Evolutionary conservation across 2,888 invertebrate species (phyloP).

Genomic region (Eupithecia subfuscata): DNA sequence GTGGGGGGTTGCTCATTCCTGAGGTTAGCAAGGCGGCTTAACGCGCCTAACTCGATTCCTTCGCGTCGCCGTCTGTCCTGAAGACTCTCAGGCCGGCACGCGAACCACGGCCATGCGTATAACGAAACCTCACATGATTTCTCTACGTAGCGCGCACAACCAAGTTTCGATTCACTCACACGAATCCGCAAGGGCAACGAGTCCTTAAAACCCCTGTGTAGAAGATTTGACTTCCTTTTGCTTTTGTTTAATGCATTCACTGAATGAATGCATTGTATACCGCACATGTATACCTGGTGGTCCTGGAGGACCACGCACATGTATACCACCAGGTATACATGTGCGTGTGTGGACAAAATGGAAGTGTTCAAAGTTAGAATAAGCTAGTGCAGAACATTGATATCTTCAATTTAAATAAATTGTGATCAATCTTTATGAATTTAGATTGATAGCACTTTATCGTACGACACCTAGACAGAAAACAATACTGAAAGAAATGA

Average conservation of each 20-base stretch:
- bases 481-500: too few species aligned
- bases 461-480: too few species aligned
- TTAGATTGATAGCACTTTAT: too few species aligned
- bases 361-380: too few species aligned
- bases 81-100: constrained; percentile 12
- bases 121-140: neutral
- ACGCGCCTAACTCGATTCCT: constrained; percentile 13
- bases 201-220: constrained; percentile 23
- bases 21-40: constrained; percentile 3
- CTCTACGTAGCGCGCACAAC: constrained; percentile 5
- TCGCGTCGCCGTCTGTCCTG: constrained; percentile 21
- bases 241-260: too few species aligned
- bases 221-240: constrained; percentile 36
- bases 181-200: neutral
- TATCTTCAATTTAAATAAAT: too few species aligned
- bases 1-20: constrained; percentile 20
- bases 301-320: too few species aligned
- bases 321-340: too few species aligned
- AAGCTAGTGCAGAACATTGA: too few species aligned
- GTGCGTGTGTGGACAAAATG: too few species aligned
- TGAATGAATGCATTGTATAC: too few species aligned
- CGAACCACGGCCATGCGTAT: neutral
- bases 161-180: constrained; percentile 1
- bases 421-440: neutral
- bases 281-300: too few species aligned